Evolutionary conservation across 2,888 invertebrate species (phyloP), one percentile per base, ranked within the genome.

Genomic region (Aromia moschata): DNA sequence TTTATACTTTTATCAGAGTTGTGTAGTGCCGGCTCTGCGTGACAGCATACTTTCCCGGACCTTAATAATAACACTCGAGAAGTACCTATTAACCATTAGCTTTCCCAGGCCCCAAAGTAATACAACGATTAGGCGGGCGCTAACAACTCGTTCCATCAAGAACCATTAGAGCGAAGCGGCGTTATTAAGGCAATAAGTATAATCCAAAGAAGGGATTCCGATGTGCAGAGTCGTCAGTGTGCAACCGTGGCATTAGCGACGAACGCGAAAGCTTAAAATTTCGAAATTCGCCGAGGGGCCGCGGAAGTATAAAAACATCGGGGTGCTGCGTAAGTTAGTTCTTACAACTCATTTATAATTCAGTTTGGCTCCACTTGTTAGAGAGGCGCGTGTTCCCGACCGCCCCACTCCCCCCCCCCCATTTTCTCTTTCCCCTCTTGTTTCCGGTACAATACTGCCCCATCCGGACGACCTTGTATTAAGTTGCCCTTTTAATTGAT

Each of bases 301-400:
- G 68, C 71, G 74, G 71, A 73, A 74, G 75, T 74, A 77, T 75
- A 76, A 77, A 77, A 77, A 77, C 76, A 76, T 67, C 64, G 70
- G 68, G 67, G 71, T 74, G 76, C 72, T 76, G 79, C 79, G 78
- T 77, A 79, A 80, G 80, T 80, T 80, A 79, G 79, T 80, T 81
- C 81, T 81, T 81, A 80, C 79, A 73, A 72, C 74, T 79, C 79
- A 80, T 81, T 77, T 78, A 81, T 81, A 76, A 81, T 81, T 80
- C 79, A 81, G 62, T 59, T 49, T 62, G 67, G 69, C 71, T 62
- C 70, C 72, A 73, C 73, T 73, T 73, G 74, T 73, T 72, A 69
- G 71, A 68, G 68, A 54, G 61, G 56, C 60, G 55, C 60, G 62
- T 49, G 56, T 60, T 43, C 66, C 70, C 65, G 69, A 61, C 68